phyloP scores from a whole-genome alignment of 1,140 invertebrate genomes.

The Camponotus floridanus region DNA sequence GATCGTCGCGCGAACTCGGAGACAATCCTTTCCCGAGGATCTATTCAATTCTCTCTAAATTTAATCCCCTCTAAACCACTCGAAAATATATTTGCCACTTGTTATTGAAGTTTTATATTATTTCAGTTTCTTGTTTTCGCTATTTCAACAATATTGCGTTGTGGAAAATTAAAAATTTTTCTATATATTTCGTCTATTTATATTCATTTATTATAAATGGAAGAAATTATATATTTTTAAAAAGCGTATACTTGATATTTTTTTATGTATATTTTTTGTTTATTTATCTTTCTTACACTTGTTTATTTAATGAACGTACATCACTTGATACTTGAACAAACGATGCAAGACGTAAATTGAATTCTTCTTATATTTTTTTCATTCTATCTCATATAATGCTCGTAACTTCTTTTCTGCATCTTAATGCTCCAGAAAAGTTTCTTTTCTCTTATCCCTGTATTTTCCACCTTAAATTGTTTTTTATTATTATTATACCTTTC shows the following conservation, averaged over 20 bases:
- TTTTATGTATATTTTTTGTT: conserved; percentile 1
- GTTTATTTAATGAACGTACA: conserved; percentile 45
- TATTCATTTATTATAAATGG: no score
- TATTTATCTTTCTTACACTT: background rate
- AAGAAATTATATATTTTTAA: background rate
- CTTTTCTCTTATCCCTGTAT: conserved; percentile 39
- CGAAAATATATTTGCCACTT: conserved; percentile 36
- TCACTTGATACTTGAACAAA: conserved; percentile 28
- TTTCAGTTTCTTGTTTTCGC: no score
- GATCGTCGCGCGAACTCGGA: conserved; percentile 2
- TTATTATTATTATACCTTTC: conserved; percentile 58
- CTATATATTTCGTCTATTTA: background rate
- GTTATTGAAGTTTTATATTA: no score
- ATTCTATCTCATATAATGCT: background rate
- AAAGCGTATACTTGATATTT: background rate
- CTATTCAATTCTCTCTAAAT: background rate
- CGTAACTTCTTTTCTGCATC: conserved; percentile 55
- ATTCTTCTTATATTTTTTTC: conserved; percentile 39
- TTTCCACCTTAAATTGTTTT: conserved; percentile 50
- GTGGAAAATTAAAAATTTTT: background rate
- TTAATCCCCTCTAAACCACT: background rate
- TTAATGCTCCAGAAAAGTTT: conserved; percentile 45
- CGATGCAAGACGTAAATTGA: conserved; percentile 37
- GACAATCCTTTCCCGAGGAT: conserved; percentile 9
- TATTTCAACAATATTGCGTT: no score